These are phyloP conservation scores for Macrosteles quadrilineatus DNA, from an alignment of 1,140 invertebrate genomes.

Conservation along the genomic window DNA sequence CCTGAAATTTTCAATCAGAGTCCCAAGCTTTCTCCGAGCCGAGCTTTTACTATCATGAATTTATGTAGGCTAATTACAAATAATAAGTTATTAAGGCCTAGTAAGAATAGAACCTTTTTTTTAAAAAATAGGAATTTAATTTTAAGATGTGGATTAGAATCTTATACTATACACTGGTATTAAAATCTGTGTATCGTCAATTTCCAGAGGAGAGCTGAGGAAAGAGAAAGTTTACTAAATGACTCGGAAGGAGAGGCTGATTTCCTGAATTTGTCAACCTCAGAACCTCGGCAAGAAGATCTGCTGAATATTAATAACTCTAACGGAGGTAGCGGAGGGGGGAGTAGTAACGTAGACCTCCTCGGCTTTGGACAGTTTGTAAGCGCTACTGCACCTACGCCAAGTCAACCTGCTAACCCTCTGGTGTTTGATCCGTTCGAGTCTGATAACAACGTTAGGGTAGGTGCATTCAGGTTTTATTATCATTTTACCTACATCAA, in stretches of 20 bases:
- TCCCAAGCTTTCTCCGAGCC: no score
- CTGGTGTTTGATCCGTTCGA: slow-evolving; percentile 29
- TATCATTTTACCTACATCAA: neutral
- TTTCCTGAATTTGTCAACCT: slow-evolving; percentile 23
- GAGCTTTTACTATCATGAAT: no score
- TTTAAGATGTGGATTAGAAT: no score
- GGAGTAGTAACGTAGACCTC: neutral
- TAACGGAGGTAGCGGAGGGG: neutral
- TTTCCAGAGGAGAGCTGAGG: slow-evolving; percentile 1
- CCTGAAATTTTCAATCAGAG: no score
- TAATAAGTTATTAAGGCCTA: no score
- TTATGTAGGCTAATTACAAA: no score
- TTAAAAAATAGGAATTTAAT: no score
- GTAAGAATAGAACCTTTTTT: no score
- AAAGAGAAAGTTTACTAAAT: slow-evolving; percentile 35
- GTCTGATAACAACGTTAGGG: neutral
- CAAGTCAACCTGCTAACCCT: slow-evolving; percentile 4
- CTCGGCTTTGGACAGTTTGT: slow-evolving; percentile 29
- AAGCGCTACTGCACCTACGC: neutral
- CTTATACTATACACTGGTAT: no score
- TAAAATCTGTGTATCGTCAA: no score
- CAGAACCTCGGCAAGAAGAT: neutral
- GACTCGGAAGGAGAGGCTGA: slow-evolving; percentile 19
- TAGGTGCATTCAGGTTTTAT: neutral
- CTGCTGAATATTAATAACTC: slow-evolving; percentile 12